phyloP scores from a whole-genome alignment of 1,140 invertebrate species.

The Nasonia giraulti region DNA sequence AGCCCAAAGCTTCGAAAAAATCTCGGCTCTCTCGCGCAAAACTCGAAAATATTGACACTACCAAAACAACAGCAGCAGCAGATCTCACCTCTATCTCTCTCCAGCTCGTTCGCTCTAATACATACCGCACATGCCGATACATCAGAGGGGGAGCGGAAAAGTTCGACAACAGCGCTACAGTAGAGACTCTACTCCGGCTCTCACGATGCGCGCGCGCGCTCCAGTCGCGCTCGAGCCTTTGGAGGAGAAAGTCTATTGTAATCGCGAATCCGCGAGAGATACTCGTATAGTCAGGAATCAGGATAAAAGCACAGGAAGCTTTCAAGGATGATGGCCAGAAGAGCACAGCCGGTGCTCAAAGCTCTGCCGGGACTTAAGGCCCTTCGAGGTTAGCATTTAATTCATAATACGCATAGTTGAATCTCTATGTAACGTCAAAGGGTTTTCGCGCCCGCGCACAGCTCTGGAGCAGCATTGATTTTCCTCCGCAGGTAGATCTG shows the following conservation, averaged over 20 bases:
- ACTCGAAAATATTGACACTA: too few species aligned
- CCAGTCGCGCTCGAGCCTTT: not conserved
- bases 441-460: not conserved
- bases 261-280: not conserved
- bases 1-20: too few species aligned
- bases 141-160: not conserved
- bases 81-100: not conserved
- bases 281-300: not conserved
- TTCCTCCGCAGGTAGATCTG: not conserved
- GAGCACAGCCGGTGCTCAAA: too few species aligned
- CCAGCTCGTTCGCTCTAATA: too few species aligned
- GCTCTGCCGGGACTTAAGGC: conserved; percentile 25
- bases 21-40: too few species aligned
- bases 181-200: too few species aligned
- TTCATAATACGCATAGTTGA: too few species aligned
- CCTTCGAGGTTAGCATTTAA: conserved; percentile 8
- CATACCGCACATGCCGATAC: too few species aligned
- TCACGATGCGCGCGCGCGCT: not conserved
- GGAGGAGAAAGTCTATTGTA: not conserved
- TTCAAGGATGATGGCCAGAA: conserved; percentile 49
- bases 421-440: not conserved
- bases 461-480: conserved; percentile 18
- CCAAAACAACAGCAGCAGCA: too few species aligned
- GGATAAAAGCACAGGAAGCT: not conserved
- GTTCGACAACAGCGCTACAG: not conserved